phyloP scores from a whole-genome alignment of 2,888 invertebrate species.

The Chirona hameri region DNA sequence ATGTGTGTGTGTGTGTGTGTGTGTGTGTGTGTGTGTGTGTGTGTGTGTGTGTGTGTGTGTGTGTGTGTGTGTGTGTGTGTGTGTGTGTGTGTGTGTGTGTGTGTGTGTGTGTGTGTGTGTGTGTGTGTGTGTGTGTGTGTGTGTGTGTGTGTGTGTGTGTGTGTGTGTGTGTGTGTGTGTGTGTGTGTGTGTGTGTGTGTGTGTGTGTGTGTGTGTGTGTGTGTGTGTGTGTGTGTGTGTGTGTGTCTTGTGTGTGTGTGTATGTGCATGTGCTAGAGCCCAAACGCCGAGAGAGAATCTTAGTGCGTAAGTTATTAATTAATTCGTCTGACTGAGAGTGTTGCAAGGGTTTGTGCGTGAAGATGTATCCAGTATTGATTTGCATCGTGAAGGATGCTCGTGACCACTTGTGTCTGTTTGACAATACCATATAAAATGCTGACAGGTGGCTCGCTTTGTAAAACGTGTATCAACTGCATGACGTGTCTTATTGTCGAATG shows the following conservation, averaged over 20 bases:
- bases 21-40: neutral
- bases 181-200: neutral
- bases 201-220: neutral
- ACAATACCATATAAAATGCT: too few relatives aligned
- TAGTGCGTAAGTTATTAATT: constrained; percentile 2
- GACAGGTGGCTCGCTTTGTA: neutral
- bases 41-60: neutral
- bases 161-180: neutral
- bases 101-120: neutral
- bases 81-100: neutral
- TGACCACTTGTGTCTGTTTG: too few relatives aligned
- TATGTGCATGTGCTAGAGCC: neutral
- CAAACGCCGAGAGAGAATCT: neutral
- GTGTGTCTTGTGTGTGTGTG: neutral
- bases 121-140: too few relatives aligned
- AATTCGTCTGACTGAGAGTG: neutral
- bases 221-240: too few relatives aligned
- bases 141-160: neutral
- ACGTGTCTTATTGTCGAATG: neutral
- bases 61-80: too few relatives aligned
- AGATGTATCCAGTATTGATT: neutral
- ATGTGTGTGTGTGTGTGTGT: too few relatives aligned
- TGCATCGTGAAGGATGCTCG: neutral
- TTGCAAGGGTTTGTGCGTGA: neutral
- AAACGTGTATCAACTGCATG: neutral